Base-by-base conservation (phyloP, 2,888 invertebrate species). In the Coleophora deauratella region DNA sequence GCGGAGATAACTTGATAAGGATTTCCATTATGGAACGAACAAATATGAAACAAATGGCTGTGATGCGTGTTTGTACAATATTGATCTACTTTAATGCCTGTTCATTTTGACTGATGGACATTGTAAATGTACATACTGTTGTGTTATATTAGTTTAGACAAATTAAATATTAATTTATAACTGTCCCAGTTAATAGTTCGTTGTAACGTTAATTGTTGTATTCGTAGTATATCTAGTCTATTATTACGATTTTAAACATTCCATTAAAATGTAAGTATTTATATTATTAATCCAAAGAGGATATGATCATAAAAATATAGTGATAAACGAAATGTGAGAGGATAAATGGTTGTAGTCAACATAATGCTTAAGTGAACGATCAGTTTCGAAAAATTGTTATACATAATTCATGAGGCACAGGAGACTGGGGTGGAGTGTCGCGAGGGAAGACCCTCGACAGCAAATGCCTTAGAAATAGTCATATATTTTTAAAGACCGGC, bases 301-400 rank as follows among this genome's bases (percentile, higher is more conserved):
- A n/a, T n/a, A n/a, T 31, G 11, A 31, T 31, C 3, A 21, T 21
- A n/a, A n/a, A 31, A 36, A 27, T 21, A 3, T 21, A 21, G 14
- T 42, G 35, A 33, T 3, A 35, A 32, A 35, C 14, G 14, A 33
- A 39, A 36, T 42, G 35, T 38, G 31, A 38, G 38, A 15, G 32
- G 35, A 42, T 42, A 37, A 39, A 21, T 35, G 13, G n/a, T 27
- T 30, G 37, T 39, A 43, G 35, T 33, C 31, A 51, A 54, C 21
- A 21, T 54, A 50, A 42, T 41, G 45, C 35, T 45, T 43, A 49
- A 49, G 49, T 49, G 50, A 53, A 46, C 53, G 55, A 61, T 67
- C 52, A 54, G 49, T 54, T 50, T 46, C 46, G 51, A 55, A 54
- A 49, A 35, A 48, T 32, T 54, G 64, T 56, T 62, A 61, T 60